Percentiles rank a stretch among this genome's conserved stretches.
These are phyloP conservation scores for Aphidius gifuensis DNA, from an alignment of 1,140 invertebrate species.

Conservation along the genomic window DNA sequence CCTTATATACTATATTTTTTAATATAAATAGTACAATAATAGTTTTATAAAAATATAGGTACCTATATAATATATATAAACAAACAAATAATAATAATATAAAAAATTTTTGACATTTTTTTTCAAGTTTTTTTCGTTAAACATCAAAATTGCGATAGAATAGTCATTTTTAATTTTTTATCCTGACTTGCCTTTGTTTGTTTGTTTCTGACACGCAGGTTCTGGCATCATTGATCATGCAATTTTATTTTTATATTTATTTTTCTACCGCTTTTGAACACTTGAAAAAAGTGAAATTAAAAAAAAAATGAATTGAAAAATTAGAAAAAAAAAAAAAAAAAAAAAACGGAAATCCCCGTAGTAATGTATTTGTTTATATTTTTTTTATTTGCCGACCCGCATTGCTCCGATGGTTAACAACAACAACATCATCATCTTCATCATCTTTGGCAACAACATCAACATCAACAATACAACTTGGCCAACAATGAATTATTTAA, in stretches of 20 bases:
- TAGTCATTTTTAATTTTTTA: constrained; percentile 33
- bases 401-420: constrained; percentile 27
- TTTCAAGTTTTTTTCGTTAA: constrained; percentile 4
- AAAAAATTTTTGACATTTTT: no score
- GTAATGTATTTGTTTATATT: constrained; percentile 58
- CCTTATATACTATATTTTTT: no score
- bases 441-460: constrained; percentile 7
- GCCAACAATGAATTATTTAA: background rate
- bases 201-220: constrained; percentile 56
- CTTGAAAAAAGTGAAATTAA: constrained; percentile 6
- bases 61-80: no score
- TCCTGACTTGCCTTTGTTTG: constrained; percentile 50
- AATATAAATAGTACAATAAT: no score
- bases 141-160: constrained; percentile 10
- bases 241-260: constrained; percentile 57
- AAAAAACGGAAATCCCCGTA: constrained; percentile 32
- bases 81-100: no score
- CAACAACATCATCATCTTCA: constrained; percentile 15
- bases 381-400: constrained; percentile 55
- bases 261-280: constrained; percentile 23
- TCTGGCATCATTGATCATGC: constrained; percentile 48
- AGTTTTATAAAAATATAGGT: no score
- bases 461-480: constrained; percentile 15
- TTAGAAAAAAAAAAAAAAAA: constrained; percentile 30
- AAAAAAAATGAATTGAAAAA: constrained; percentile 12